Base-by-base conservation (phyloP, 2,113 vertebrate species). In the Tetraodon nigroviridis region DNA sequence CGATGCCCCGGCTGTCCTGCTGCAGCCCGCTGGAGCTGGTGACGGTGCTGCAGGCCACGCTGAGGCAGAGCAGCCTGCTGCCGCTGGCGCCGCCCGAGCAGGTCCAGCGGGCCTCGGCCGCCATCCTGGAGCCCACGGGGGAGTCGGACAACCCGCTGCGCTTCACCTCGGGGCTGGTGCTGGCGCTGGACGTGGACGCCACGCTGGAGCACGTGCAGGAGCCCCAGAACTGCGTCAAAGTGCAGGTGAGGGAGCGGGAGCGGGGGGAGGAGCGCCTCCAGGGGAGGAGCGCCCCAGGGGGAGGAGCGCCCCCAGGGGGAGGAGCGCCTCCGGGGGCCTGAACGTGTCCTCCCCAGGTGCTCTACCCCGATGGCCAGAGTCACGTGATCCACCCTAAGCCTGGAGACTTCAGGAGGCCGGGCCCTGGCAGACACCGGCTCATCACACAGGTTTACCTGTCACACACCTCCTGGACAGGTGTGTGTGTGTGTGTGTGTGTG, bases 381-480 rank as follows among this genome's bases (percentile, higher is more conserved):
- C 95, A 98, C 15, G 84, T 97, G 55, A 98, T 99, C 82, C 95
- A 97, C 46, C 97, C 97, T 1, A 98, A 96, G 84, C 94, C 94
- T 1, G 92, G 91, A 70, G 96, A 98, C 84, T 99, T 99, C 71
- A 89, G 96, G 49, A 96, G 95, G 49, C 97, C 96, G 0, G 95
- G 93, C 21, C 95, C 94, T 0, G 89, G 92, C n/a, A 86, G 95
- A 42, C 94, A 97, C 81, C 74, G 97, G 3, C 92, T 99, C 58
- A 96, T 99, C 83, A 97, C 96, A 17, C 95, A 98, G 82, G 95
- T 98, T 48, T 99, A 98, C 83, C 92, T 99, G 21, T 98, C 95
- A 0, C 97, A 99, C 76, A 92, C 91, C 0, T 95, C 97, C 4
- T 99, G 97, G 96, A 99, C 97, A 83, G 97, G 97, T 99, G 67